Base-by-base conservation (phyloP, 1,140 invertebrate genomes). In the Ostrea denselamellosa region DNA sequence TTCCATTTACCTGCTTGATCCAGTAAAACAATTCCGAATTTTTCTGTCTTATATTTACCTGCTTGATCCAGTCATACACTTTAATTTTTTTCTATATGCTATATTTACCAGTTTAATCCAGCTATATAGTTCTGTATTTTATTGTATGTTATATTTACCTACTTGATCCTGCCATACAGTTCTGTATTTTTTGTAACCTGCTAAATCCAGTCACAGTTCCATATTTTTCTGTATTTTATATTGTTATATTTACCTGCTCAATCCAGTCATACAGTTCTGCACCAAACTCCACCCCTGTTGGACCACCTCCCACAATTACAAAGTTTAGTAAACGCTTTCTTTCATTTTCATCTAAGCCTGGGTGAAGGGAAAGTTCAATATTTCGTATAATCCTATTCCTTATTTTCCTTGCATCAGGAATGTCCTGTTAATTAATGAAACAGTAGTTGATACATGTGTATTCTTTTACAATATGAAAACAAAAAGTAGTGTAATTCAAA, bases 221-320 rank as follows among this genome's bases (percentile, higher is more conserved):
- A 25, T 22, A 25, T 14, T 81, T n/a, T 81, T 8, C 34, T 17
- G 25, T n/a, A 81, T 17, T 8, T 44, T 17, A 8, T 10, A 22
- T 51, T 17, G 17, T 44, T 17, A 8, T 10, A 22, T 51, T 22
- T 90, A 95, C 95, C 92, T 95, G 91, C 91, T 94, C 88, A 54
- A 95, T 91, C 92, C 95, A 95, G 86, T 95, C 95, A 91, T 95
- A 95, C 25, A 95, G 89, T 89, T 95, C 95, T 19, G 95, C 95
- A n/a, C 95, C 95, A 93, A 95, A 95, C 88, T 95, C 95, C n/a
- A 95, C 92, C 8, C 95, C 95, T 34, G 95, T 95, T 1, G 95
- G 95, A 51, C 95, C 95, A 51, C 95, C 95, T 82, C 95, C 95
- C 58, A 95, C 95, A 83, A 95, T 95, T 1, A 95, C 94, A 62